phyloP scores from a whole-genome alignment of 2,797 vertebrate species.

The Lophius americanus region DNA sequence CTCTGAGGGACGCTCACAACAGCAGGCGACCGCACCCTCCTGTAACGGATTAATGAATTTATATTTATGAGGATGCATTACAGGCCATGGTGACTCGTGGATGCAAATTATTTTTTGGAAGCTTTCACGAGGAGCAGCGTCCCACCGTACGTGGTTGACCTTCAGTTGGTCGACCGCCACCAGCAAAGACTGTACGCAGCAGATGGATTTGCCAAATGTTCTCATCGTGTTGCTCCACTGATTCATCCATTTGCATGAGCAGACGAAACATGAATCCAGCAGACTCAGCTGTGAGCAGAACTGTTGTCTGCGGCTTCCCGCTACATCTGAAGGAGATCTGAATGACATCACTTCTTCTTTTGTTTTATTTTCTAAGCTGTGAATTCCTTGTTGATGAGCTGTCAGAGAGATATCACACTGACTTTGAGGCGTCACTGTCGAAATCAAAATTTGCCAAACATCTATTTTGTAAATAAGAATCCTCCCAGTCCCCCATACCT shows the following conservation, averaged over 20 bases:
- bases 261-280: constrained; percentile 60
- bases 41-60: constrained; percentile 29
- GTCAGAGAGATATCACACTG: constrained; percentile 43
- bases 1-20: constrained; percentile 49
- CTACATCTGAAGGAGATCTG: constrained; percentile 33
- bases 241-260: constrained; percentile 70
- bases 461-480: constrained; percentile 81
- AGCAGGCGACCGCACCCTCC: constrained; percentile 39
- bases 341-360: constrained; percentile 13
- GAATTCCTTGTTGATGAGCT: constrained; percentile 58
- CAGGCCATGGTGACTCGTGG: constrained; percentile 38
- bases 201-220: constrained; percentile 71
- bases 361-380: constrained; percentile 70
- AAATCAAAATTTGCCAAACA: constrained; percentile 76
- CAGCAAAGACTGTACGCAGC: constrained; percentile 63
- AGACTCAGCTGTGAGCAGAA: constrained; percentile 56
- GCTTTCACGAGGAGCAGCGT: constrained; percentile 51
- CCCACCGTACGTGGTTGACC: constrained; percentile 42
- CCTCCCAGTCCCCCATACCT: constrained; percentile 51
- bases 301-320: constrained; percentile 54
- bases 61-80: constrained; percentile 39
- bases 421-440: constrained; percentile 54
- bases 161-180: constrained; percentile 52
- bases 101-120: constrained; percentile 61
- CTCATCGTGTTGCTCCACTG: constrained; percentile 48